Conservation (phyloP, 2,113 vertebrate species). For the Rhegmatorhina hoffmannsi region DNA sequence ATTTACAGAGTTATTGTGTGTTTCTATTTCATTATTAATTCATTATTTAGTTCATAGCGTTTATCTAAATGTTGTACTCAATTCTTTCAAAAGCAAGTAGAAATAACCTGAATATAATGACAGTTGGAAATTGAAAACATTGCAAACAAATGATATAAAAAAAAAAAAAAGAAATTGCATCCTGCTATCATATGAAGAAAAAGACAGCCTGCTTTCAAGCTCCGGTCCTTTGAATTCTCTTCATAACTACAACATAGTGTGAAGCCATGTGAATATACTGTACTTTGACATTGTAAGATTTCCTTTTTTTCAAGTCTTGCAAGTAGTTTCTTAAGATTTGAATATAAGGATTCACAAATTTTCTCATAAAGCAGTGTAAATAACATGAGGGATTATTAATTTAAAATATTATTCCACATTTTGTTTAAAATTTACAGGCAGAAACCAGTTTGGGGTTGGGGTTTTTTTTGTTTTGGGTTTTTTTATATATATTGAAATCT, state of each 20-base stretch:
- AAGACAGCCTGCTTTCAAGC: background rate
- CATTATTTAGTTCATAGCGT: background rate
- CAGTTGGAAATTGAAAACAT: background rate
- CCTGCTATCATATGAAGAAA: background rate
- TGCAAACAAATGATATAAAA: background rate
- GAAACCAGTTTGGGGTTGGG: background rate
- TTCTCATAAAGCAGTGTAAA: background rate
- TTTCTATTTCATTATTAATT: background rate
- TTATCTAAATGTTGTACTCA: background rate
- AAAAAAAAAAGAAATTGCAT: background rate
- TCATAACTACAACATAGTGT: background rate
- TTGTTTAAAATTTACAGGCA: background rate
- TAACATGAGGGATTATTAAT: background rate
- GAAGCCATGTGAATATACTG: background rate
- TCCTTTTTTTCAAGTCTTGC: background rate
- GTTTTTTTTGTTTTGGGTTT: background rate
- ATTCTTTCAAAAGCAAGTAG: background rate
- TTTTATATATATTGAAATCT: background rate
- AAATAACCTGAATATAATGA: background rate
- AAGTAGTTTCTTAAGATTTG: background rate
- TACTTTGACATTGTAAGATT: background rate
- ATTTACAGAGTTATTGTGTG: background rate
- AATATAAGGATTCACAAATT: background rate
- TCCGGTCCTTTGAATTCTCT: background rate
- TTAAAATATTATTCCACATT: background rate